Percentiles rank a stretch among this genome's conserved stretches.
Evolutionary conservation across 2,113 vertebrate genomes (phyloP).

Genomic region (Aldabrachelys gigantea): DNA sequence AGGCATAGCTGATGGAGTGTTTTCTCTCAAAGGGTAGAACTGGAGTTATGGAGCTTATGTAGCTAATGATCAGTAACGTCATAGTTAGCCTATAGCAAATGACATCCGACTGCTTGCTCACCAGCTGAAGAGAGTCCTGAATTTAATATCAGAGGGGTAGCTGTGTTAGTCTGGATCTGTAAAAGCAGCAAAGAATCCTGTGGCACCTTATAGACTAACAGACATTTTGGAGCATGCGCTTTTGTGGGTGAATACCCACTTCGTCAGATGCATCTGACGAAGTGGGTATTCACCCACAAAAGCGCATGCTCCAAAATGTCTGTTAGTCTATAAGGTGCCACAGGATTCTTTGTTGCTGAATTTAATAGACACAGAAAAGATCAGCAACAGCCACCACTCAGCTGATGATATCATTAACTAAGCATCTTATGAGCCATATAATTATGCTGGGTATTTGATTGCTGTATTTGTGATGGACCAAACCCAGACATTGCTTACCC

Average conservation of each 20-base stretch:
- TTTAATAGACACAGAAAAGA: background rate
- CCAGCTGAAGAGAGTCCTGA: background rate
- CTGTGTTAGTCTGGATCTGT: too few species aligned
- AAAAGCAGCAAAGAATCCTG: too few species aligned
- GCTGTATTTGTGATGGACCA: background rate
- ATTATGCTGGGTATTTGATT: background rate
- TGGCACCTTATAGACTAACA: too few species aligned
- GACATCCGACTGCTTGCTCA: background rate
- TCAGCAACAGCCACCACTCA: background rate
- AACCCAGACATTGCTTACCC: background rate
- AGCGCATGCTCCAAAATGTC: too few species aligned
- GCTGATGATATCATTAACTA: background rate
- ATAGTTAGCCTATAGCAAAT: background rate
- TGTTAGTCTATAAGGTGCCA: too few species aligned
- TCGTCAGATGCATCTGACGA: too few species aligned
- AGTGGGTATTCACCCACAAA: too few species aligned
- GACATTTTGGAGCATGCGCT: too few species aligned
- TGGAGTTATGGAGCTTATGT: background rate
- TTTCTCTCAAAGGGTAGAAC: background rate
- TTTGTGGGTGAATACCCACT: too few species aligned
- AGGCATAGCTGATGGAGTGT: background rate
- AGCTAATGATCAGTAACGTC: background rate
- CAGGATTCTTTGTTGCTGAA: too few species aligned
- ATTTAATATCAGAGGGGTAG: background rate
- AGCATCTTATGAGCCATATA: background rate